phyloP scores from a whole-genome alignment of 2,888 invertebrate genomes.

The Tetrapedia diversipes region DNA sequence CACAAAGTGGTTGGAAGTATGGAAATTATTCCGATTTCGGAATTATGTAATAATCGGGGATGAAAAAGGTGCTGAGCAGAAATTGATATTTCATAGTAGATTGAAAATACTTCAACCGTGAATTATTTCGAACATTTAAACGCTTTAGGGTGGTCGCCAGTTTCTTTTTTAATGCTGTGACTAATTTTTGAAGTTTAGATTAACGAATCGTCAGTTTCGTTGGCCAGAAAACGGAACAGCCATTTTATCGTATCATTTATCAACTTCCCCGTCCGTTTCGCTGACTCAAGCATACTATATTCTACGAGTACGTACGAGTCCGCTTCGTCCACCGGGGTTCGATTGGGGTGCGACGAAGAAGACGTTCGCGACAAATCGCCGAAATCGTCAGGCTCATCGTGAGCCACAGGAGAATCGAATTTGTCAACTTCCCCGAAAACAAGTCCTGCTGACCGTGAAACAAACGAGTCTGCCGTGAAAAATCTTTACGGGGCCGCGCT shows the following conservation, averaged over 20 bases:
- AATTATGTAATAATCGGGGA: no score
- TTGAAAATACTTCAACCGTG: no score
- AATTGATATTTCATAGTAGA: no score
- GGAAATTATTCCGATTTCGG: no score
- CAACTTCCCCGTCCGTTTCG: neutral
- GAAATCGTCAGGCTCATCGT: constrained; percentile 13
- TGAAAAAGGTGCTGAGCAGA: no score
- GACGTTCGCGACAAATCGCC: constrained; percentile 19
- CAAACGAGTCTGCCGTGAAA: constrained; percentile 52
- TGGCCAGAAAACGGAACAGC: neutral
- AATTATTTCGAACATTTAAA: no score
- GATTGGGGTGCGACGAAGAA: neutral
- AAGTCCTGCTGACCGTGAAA: constrained; percentile 41
- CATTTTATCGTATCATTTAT: neutral
- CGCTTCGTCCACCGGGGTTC: neutral
- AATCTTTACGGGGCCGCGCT: constrained; percentile 33
- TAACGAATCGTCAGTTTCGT: no score
- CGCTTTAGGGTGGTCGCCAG: no score
- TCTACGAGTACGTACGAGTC: neutral
- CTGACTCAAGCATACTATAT: neutral
- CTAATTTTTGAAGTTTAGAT: no score
- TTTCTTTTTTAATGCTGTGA: no score
- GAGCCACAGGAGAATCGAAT: constrained; percentile 21
- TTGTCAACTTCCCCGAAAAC: constrained; percentile 23
- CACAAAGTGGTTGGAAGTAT: no score